phyloP scores from a whole-genome alignment of 1,140 invertebrate genomes.

The Hydropsyche tenuis region DNA sequence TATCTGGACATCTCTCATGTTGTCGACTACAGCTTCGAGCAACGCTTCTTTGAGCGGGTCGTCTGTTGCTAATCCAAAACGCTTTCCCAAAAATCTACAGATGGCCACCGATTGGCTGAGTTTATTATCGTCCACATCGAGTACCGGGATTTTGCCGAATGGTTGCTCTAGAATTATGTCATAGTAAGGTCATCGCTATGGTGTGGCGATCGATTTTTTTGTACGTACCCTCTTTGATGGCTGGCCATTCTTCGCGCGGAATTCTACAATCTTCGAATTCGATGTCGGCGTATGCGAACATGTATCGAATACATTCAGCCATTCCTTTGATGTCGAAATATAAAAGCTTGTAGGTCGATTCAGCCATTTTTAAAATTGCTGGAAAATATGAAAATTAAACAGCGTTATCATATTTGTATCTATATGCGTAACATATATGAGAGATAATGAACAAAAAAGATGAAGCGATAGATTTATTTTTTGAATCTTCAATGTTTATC shows the following conservation, averaged over 20 bases:
- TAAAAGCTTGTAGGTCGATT: constrained; percentile 24
- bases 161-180: constrained; percentile 64
- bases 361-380: constrained; percentile 17
- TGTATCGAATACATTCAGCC: constrained; percentile 26
- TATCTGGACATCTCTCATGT: constrained; percentile 63
- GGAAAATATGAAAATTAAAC: background rate
- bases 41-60: constrained; percentile 70
- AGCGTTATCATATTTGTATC: background rate
- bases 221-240: constrained; percentile 35
- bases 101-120: constrained; percentile 75
- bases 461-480: no score
- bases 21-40: constrained; percentile 71
- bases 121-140: constrained; percentile 74
- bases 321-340: constrained; percentile 30
- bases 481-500: no score
- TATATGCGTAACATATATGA: background rate
- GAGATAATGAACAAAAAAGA: no score
- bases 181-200: background rate
- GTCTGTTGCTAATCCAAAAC: constrained; percentile 69
- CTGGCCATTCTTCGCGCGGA: constrained; percentile 25
- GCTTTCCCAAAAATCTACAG: constrained; percentile 72
- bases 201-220: background rate
- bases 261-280: constrained; percentile 30
- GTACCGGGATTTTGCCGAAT: constrained; percentile 76
- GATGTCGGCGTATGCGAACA: constrained; percentile 29